Base-by-base conservation (phyloP, 2,888 invertebrate species). In the Syritta pipiens region DNA sequence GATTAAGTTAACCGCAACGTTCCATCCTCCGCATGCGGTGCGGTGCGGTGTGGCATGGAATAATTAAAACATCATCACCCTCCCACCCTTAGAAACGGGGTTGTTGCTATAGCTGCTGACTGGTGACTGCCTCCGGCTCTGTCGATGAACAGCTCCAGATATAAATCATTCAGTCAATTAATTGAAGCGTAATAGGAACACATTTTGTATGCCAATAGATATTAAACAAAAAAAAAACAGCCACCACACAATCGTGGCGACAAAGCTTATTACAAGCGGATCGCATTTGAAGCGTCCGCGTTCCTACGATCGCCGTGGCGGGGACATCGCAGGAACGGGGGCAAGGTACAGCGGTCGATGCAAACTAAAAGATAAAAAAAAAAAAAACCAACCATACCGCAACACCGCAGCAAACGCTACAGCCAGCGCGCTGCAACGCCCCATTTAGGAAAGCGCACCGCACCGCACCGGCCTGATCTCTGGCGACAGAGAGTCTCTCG, bases 141-240 rank as follows among this genome's bases (percentile, higher is more conserved):
- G 6, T 37, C 37, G 37, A 37, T 51, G 57, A 62, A 65, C n/a
- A n/a, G n/a, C 37, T 60, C 44, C 48, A 65, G 69, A 71, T 71
- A 77, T 77, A 79, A 79, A 79, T 79, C 72, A 79, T 79, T 79
- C 77, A 72, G 65, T 51, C 59, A 79, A 79, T 79, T 79, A 72
- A 67, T 72, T 72, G 72, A 79, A 79, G 67, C 72, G 77, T 72
- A 72, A 79, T 72, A 60, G 59, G 65, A 67, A 72, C 65, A 79
- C 65, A 79, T 60, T 72, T 30, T 67, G 62, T 63, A 69, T 62
- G 62, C 76, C 57, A 75, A 68, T 68, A 72, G 48, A 72, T 72
- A 48, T 63, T 63, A 57, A 12, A 20, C 10, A 4, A 7, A 12
- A 55, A 71, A 74, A n/a, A n/a, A n/a, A n/a, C n/a, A n/a, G 57